phyloP scores from a whole-genome alignment of 2,113 vertebrate species.

The Cephalopterus ornatus region DNA sequence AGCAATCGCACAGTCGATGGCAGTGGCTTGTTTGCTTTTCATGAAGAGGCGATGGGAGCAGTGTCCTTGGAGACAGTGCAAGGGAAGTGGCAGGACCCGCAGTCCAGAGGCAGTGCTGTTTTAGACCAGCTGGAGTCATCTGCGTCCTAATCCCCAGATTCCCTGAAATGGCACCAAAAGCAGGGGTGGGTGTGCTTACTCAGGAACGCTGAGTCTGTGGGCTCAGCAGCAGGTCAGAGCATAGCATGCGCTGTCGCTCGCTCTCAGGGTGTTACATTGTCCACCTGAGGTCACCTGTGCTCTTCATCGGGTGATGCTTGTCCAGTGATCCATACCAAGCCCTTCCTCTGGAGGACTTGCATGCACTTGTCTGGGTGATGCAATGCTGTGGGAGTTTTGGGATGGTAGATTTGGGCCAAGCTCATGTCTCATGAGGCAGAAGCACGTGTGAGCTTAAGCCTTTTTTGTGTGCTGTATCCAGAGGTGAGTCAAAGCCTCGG shows the following conservation, averaged over 20 bases:
- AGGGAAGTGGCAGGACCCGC: not conserved
- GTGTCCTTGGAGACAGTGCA: not conserved
- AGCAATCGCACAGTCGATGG: accelerated
- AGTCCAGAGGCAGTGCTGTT: not conserved
- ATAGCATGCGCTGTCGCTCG: accelerated
- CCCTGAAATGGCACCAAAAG: not conserved
- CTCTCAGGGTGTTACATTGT: accelerated
- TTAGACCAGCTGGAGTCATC: not conserved
- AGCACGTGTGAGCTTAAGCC: not conserved
- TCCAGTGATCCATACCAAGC: not conserved
- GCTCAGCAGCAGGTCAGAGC: not conserved
- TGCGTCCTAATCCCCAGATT: not conserved
- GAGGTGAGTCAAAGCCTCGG: not conserved
- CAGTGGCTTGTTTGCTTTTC: not conserved
- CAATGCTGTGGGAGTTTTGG: not conserved
- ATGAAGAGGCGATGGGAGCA: accelerated
- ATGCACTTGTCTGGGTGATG: accelerated
- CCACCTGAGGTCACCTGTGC: not conserved
- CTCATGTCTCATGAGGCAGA: accelerated
- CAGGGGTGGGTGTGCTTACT: not conserved
- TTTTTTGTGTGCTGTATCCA: not conserved
- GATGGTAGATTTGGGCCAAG: not conserved
- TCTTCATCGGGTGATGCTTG: not conserved
- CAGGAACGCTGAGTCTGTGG: accelerated
- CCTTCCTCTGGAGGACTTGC: not conserved